A percentile compares a stretch with the other conserved stretches of the same genome.
These are phyloP conservation scores for Cervus canadensis DNA, from an alignment of 2,113 vertebrate species.

Conservation along the genomic window DNA sequence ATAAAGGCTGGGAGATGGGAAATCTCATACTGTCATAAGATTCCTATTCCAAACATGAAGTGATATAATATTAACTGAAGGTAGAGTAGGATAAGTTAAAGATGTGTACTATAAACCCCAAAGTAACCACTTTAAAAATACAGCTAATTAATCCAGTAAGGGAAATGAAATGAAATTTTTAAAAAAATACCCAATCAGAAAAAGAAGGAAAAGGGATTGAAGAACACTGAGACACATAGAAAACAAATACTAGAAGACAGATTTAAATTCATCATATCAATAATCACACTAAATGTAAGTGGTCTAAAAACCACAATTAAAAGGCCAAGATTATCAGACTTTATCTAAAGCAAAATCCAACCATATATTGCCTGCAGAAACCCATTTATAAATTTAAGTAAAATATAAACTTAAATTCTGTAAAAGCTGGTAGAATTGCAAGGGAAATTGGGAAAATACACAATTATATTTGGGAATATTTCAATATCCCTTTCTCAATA, in stretches of 20 bases:
- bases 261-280: constrained; percentile 7
- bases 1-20: not conserved
- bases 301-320: not conserved
- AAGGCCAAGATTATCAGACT: not conserved
- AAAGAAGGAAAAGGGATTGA: not conserved
- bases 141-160: not conserved
- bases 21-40: not conserved
- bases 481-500: constrained; percentile 14
- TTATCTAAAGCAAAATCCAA: not conserved
- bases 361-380: not conserved
- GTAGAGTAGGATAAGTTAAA: not conserved
- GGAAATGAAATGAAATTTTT: not conserved
- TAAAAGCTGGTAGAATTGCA: not conserved
- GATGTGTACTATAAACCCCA: not conserved
- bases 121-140: not conserved
- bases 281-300: constrained; percentile 22
- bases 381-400: not conserved
- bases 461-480: not conserved
- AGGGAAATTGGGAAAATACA: constrained; percentile 15
- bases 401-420: constrained; percentile 16
- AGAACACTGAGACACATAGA: not conserved
- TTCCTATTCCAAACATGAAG: not conserved
- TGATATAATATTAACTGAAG: not conserved
- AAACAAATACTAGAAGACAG: constrained; percentile 6
- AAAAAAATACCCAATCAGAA: not conserved